Evolutionary conservation across 2,888 invertebrate genomes (phyloP).

Genomic region (Leucoma salicis): DNA sequence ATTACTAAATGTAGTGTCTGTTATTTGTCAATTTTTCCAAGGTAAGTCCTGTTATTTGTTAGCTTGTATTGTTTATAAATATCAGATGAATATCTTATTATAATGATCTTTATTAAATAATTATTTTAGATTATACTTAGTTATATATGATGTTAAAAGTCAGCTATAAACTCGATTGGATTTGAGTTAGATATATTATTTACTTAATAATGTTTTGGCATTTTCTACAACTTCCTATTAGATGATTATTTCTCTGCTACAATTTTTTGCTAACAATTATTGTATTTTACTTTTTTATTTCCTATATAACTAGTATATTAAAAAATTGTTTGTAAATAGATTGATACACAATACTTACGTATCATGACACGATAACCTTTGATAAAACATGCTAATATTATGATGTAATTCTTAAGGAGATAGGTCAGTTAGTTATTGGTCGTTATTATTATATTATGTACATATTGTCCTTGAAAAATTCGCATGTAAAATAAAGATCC

Average conservation of each 20-base stretch:
- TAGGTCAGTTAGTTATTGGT: not conserved
- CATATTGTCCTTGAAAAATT: not conserved
- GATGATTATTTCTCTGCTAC: not conserved
- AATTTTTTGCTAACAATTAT: not conserved
- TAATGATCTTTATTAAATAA: not conserved
- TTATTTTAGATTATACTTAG: too few species aligned
- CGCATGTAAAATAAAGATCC: not conserved
- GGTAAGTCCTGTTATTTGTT: not conserved
- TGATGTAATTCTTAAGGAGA: not conserved
- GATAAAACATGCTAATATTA: not conserved
- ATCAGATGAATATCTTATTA: too few species aligned
- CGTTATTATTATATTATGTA: conserved; percentile 5
- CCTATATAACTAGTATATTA: not conserved
- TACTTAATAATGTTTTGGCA: too few species aligned
- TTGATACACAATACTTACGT: not conserved
- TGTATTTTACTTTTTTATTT: not conserved
- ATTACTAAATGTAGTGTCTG: too few species aligned
- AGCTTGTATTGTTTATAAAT: not conserved
- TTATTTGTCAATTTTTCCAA: not conserved
- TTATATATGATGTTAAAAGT: too few species aligned
- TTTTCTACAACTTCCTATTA: not conserved
- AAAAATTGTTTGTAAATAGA: conserved; percentile 38
- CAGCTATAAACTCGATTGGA: too few species aligned
- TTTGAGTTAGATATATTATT: too few species aligned
- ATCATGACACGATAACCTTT: not conserved